Conservation (phyloP, 2,113 vertebrate species). For the Plestiodon gilberti region DNA sequence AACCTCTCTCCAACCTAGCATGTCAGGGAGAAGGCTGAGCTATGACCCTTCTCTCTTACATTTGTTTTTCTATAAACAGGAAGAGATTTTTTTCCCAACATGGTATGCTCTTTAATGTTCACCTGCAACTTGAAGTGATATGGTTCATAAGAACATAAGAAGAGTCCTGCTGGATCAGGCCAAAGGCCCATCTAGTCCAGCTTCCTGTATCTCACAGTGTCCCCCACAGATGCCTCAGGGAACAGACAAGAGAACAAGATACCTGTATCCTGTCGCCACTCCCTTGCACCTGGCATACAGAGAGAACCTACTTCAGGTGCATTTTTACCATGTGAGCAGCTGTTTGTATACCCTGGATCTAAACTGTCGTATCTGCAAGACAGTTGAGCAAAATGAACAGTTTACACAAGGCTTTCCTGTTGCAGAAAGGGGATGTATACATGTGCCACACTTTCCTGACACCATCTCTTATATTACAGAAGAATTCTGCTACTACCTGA, state of each 20-base stretch:
- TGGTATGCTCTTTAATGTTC: not conserved
- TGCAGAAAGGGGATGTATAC: not conserved
- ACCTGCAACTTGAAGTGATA: not conserved
- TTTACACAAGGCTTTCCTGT: not conserved
- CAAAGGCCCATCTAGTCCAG: no score
- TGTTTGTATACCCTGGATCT: not conserved
- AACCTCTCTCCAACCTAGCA: not conserved
- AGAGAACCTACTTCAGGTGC: no score
- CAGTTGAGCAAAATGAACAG: not conserved
- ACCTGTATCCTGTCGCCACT: no score
- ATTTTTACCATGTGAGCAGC: not conserved
- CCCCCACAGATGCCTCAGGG: no score
- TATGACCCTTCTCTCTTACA: not conserved
- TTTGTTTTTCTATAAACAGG: not conserved
- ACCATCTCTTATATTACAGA: not conserved
- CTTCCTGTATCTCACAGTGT: no score
- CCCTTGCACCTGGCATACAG: no score
- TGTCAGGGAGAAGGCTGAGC: not conserved
- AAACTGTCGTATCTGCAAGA: not conserved
- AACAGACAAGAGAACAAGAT: no score
- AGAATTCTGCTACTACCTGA: not conserved
- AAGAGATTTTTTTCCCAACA: not conserved
- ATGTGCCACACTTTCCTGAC: conserved; percentile 15
- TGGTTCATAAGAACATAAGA: no score
- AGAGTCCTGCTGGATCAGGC: no score